Conservation (phyloP, 2,888 invertebrate species). For the Saturnia pavonia region DNA sequence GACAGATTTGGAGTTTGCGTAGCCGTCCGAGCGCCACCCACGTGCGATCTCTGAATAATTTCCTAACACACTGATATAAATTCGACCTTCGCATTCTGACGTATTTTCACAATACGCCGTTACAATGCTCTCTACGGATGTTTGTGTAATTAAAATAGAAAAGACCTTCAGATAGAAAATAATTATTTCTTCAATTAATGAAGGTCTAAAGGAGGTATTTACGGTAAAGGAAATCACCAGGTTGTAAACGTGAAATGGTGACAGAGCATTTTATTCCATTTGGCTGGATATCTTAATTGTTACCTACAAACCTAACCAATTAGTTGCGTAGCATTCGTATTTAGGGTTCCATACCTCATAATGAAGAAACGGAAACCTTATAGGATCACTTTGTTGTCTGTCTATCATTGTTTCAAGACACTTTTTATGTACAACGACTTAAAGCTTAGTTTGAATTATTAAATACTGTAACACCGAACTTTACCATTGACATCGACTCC, state of each 20-base stretch:
- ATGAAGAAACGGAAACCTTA: too few species aligned
- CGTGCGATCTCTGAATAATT: constrained; percentile 6
- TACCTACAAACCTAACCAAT: too few species aligned
- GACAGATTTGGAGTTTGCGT: neutral
- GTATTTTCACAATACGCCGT: neutral
- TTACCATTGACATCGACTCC: too few species aligned
- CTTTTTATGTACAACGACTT: too few species aligned
- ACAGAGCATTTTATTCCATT: neutral
- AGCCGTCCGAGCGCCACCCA: neutral
- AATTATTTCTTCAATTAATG: neutral
- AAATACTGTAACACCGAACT: too few species aligned
- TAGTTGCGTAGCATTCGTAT: too few species aligned
- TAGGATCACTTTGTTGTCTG: too few species aligned
- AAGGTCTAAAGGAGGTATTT: neutral
- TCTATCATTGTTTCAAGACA: too few species aligned
- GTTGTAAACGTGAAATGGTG: neutral
- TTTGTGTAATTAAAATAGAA: neutral
- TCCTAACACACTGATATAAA: constrained; percentile 5
- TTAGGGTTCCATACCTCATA: too few species aligned
- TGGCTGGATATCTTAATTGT: too few species aligned
- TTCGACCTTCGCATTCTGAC: constrained; percentile 2
- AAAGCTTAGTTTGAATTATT: too few species aligned
- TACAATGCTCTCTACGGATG: constrained; percentile 2
- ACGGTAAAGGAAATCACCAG: neutral
- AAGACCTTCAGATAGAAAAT: neutral